A percentile compares a stretch with the other conserved stretches of the same genome.
phyloP scores from a whole-genome alignment of 2,113 vertebrate genomes.

The Variabilichromis moorii region DNA sequence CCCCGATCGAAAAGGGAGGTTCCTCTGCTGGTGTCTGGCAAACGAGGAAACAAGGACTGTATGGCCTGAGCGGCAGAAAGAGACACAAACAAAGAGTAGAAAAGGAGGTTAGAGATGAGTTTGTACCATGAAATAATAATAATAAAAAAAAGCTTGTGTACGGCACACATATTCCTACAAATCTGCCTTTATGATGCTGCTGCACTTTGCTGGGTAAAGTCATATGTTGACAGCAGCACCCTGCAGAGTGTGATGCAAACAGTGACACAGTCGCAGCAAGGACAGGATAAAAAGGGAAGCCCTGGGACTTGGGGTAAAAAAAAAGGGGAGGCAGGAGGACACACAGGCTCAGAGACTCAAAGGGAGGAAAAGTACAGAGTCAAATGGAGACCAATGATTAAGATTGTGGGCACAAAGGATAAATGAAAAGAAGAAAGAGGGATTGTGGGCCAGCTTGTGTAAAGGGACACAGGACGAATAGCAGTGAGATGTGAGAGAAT shows the following conservation, averaged over 20 bases:
- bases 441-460: slow-evolving; percentile 2
- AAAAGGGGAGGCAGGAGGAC: slow-evolving; percentile 16
- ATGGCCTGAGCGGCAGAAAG: slow-evolving; percentile 66
- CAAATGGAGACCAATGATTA: slow-evolving; percentile 52
- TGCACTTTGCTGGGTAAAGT: background rate
- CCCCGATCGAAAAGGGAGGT: slow-evolving; percentile 75
- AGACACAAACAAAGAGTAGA: background rate
- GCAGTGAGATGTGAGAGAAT: slow-evolving; percentile 5
- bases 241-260: slow-evolving; percentile 50
- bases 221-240: slow-evolving; percentile 22
- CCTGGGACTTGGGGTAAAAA: slow-evolving; percentile 26
- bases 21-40: slow-evolving; percentile 75
- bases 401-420: slow-evolving; percentile 47
- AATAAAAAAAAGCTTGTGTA: background rate
- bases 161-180: background rate
- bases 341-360: slow-evolving; percentile 40
- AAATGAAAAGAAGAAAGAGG: slow-evolving; percentile 25
- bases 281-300: slow-evolving; percentile 55
- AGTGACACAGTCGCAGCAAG: slow-evolving; percentile 49
- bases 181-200: background rate
- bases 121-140: background rate
- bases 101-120: background rate
- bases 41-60: slow-evolving; percentile 84
- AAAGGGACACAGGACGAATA: background rate
- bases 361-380: slow-evolving; percentile 54